These are phyloP conservation scores for Yponomeuta cagnagella DNA, from an alignment of 2,888 invertebrate species.

Conservation along the genomic window DNA sequence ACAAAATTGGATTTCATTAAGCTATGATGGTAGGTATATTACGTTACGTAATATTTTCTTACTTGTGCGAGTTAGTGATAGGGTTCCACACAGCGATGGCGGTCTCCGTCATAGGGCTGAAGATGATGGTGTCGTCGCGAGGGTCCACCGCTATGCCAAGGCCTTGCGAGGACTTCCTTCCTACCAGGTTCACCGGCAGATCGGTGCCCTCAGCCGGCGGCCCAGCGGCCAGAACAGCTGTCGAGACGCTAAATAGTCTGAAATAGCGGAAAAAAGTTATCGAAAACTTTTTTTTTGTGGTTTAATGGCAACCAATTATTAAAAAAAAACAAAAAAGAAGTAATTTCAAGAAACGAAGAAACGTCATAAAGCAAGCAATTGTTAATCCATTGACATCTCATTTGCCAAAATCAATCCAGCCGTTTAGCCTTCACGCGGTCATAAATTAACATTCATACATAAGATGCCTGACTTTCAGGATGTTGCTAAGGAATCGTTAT, in stretches of 20 bases:
- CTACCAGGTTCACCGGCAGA: slow-evolving; percentile 84
- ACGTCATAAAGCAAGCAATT: too few relatives aligned
- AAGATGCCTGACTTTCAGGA: too few relatives aligned
- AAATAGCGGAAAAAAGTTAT: slow-evolving; percentile 25
- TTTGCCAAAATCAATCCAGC: too few relatives aligned
- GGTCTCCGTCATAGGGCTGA: slow-evolving; percentile 87
- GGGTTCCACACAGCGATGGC: slow-evolving; percentile 89
- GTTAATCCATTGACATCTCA: too few relatives aligned
- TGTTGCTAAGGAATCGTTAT: too few relatives aligned
- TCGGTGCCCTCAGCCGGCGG: slow-evolving; percentile 82
- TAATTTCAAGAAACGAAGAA: too few relatives aligned
- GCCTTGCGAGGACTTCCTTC: slow-evolving; percentile 90
- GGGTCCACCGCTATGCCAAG: slow-evolving; percentile 83
- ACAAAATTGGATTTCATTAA: too few relatives aligned
- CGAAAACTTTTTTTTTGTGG: background rate
- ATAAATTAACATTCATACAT: too few relatives aligned
- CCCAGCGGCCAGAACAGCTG: slow-evolving; percentile 82
- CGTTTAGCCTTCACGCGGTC: too few relatives aligned
- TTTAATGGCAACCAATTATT: too few relatives aligned
- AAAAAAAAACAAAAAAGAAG: too few relatives aligned
- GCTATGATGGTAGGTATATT: too few relatives aligned
- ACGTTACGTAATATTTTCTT: slow-evolving; percentile 23
- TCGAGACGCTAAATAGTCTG: slow-evolving; percentile 86
- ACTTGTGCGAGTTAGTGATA: slow-evolving; percentile 82
- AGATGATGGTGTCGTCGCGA: slow-evolving; percentile 83